These are phyloP conservation scores for Lochmaea capreae DNA, from an alignment of 2,888 invertebrate species.

Conservation along the genomic window DNA sequence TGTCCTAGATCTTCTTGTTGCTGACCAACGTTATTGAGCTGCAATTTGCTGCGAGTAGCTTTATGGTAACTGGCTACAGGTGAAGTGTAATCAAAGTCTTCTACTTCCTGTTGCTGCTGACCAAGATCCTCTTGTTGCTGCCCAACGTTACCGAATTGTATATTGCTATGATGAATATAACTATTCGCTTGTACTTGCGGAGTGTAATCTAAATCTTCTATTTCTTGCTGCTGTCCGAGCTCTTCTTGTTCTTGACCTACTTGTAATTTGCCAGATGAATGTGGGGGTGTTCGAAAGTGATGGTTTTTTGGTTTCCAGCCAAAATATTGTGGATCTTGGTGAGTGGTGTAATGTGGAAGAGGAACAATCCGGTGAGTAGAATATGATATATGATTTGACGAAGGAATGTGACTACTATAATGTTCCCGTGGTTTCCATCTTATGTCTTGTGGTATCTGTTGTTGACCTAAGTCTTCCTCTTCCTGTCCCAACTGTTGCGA, in stretches of 20 bases:
- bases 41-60: conserved; percentile 20
- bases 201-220: conserved; percentile 45
- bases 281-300: neutral
- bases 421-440: neutral
- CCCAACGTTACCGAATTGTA: neutral
- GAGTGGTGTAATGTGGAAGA: neutral
- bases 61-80: conserved; percentile 25
- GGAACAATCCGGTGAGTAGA: neutral
- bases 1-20: conserved; percentile 21
- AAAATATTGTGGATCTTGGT: neutral
- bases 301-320: neutral
- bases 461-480: conserved; percentile 34
- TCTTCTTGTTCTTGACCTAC: conserved; percentile 14
- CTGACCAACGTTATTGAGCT: neutral
- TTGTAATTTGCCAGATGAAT: neutral
- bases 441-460: conserved; percentile 24
- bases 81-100: neutral
- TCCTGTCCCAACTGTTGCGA: conserved; percentile 21
- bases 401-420: neutral
- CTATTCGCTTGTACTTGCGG: conserved; percentile 45
- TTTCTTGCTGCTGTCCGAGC: conserved; percentile 24
- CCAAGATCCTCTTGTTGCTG: conserved; percentile 33
- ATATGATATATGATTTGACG: neutral
- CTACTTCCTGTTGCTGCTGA: conserved; percentile 16
- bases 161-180: neutral